Conservation (phyloP, 2,113 vertebrate species). For the Oncorhynchus nerka region DNA sequence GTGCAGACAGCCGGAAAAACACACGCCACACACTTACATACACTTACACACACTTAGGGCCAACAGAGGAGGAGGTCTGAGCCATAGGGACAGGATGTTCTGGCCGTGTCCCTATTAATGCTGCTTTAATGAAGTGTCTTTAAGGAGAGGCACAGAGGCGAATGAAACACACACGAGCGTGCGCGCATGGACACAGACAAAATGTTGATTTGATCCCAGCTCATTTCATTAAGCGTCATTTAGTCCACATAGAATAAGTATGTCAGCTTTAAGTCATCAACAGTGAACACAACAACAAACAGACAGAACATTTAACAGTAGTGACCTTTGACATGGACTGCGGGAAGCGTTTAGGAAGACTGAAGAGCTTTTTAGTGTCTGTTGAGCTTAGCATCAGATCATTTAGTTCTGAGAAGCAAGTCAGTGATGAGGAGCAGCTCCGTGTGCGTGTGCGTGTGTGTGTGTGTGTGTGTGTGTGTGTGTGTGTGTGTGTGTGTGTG, state of each 20-base stretch:
- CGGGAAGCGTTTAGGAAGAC: background rate
- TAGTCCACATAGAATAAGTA: background rate
- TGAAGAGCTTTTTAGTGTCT: no score
- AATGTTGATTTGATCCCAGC: background rate
- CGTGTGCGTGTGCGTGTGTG: background rate
- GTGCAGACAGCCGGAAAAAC: background rate
- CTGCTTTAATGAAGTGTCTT: slow-evolving; percentile 43
- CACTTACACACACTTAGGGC: background rate
- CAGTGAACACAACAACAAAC: background rate
- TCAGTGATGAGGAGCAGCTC: background rate
- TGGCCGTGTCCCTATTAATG: slow-evolving; percentile 19
- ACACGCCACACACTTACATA: slow-evolving; percentile 14
- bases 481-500: background rate
- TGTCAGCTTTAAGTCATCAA: background rate
- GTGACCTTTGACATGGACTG: background rate
- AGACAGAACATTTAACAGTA: background rate
- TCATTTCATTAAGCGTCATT: background rate
- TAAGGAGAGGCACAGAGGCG: background rate
- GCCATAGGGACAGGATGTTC: slow-evolving; percentile 39
- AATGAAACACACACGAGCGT: background rate
- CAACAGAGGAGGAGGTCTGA: background rate
- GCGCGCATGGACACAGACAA: background rate
- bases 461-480: no score
- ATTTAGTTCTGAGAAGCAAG: background rate
- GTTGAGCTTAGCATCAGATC: background rate